Conservation (phyloP, 2,888 invertebrate species). For the Heliconius hortense region DNA sequence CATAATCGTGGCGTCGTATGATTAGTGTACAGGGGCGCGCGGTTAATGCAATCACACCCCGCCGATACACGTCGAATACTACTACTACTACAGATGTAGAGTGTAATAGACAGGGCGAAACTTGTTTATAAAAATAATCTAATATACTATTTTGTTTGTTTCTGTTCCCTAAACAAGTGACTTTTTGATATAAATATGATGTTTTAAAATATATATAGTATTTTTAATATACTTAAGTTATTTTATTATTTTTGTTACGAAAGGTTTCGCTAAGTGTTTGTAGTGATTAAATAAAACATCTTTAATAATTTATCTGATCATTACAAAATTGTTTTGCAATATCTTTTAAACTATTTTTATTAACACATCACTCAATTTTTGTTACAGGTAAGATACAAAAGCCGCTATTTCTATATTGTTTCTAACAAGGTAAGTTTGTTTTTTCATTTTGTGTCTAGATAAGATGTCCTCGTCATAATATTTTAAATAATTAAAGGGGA, state of each 20-base stretch:
- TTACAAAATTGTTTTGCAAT: too few species aligned
- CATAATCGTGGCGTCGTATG: conserved; percentile 38
- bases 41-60: conserved; percentile 48
- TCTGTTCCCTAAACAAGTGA: not conserved
- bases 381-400: conserved; percentile 43
- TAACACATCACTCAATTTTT: conserved; percentile 3
- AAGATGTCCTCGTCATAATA: not conserved
- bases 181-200: too few species aligned
- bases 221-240: too few species aligned
- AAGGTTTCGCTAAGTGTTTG: not conserved
- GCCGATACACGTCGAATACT: conserved; percentile 36
- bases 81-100: conserved; percentile 6
- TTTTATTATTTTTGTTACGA: too few species aligned
- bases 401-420: not conserved
- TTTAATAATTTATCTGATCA: too few species aligned
- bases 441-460: not conserved
- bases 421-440: not conserved
- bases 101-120: not conserved
- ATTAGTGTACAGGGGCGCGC: conserved; percentile 45
- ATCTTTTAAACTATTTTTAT: not conserved
- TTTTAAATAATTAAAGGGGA: not conserved
- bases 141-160: not conserved
- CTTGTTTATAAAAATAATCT: too few species aligned
- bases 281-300: not conserved
- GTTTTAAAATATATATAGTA: too few species aligned